Evolutionary conservation across 2,888 invertebrate genomes (phyloP), one percentile per base, ranked within the genome.

Genomic region (Dioctria linearis): DNA sequence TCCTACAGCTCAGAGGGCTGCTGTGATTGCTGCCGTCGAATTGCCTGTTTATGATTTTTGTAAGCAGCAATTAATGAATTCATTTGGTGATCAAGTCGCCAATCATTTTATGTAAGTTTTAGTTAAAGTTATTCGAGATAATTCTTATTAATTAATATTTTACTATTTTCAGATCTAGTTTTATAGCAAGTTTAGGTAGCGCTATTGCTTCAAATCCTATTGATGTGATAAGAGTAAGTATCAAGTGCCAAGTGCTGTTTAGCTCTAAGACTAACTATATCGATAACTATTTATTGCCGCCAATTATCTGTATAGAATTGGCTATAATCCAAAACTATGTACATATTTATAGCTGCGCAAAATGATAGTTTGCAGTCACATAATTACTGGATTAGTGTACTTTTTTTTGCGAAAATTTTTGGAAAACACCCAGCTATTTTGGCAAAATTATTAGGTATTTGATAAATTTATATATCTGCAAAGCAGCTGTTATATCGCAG

Each of bases 181-280:
- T 96, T 89, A 91, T 96, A 85, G 97, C 98, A 83, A 97, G 97
- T 87, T 91, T 98, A 86, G 96, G 96, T 83, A 97, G 97, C 87
- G 97, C 98, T 49, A 91, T 98, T 82, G 97, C 97, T 81, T 97
- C 97, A 81, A 98, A 96, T 80, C 98, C 98, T 46, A 94, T 98
- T 80, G 98, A 98, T 90, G 98, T 98, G 82, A 92, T 98, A 82
- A 91, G 97, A 90, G 97, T 97, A 88, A 91, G 92, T 81, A 40
- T 51, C 1, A n/a, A 54, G 49, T 25, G 25, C 1, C 25, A 25
- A 25, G 25, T 25, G 25, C 25, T 25, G 25, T 25, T 25, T 25
- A 25, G 25, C 2, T 25, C 25, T 25, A 25, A 25, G 0, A 25
- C 25, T 25, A 25, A 25, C 2, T 25, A 25, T 25, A 25, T 25